Conservation (phyloP, 2,797 vertebrate genomes). For the Propithecus deckenii region DNA sequence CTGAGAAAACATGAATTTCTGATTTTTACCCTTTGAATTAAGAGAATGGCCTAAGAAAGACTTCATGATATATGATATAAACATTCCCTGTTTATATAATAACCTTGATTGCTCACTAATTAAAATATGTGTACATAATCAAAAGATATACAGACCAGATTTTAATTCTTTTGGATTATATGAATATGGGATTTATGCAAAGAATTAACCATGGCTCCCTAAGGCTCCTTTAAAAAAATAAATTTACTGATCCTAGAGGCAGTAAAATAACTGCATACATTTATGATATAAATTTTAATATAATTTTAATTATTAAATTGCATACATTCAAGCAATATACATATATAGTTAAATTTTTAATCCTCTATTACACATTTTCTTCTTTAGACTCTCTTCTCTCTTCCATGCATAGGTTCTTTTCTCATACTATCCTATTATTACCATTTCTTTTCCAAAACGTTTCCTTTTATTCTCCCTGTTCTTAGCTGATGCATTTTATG, state of each 20-base stretch:
- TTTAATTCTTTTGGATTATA: not conserved
- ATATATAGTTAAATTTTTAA: not conserved
- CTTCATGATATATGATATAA: not conserved
- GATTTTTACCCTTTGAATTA: slow-evolving; percentile 21
- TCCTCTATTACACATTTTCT: not conserved
- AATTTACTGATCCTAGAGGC: not conserved
- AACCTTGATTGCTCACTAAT: not conserved
- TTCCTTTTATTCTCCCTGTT: not conserved
- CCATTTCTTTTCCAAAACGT: not conserved
- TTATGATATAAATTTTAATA: not conserved
- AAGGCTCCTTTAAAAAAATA: not conserved
- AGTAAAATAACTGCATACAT: not conserved
- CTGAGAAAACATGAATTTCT: slow-evolving; percentile 44
- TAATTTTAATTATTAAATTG: slow-evolving; percentile 11
- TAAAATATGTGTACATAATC: not conserved
- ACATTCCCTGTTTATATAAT: not conserved
- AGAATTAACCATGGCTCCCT: not conserved
- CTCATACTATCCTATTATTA: not conserved
- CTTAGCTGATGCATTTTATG: not conserved
- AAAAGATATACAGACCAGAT: not conserved
- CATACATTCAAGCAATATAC: not conserved
- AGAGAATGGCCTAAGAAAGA: not conserved
- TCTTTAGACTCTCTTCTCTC: not conserved
- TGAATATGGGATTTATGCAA: not conserved
- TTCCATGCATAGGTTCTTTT: not conserved